A percentile compares a stretch with the other conserved stretches of the same genome.
Evolutionary conservation across 92 coral and sea anemone species (phyloP).

Genomic region (Epizoanthus illoricatus): DNA sequence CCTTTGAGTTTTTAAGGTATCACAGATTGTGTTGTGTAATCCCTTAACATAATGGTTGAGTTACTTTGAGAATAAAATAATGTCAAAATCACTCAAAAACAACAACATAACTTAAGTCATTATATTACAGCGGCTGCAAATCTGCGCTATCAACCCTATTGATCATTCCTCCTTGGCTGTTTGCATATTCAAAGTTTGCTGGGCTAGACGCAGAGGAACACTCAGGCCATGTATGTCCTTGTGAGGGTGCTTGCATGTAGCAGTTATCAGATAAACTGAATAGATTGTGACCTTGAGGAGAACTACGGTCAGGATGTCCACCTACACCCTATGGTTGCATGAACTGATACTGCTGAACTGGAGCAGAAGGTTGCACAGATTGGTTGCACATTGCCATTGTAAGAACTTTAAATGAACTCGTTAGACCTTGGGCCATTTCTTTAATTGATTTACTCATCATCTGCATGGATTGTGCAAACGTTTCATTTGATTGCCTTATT

Average conservation of each 20-base stretch:
- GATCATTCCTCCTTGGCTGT: not conserved
- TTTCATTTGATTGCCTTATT: too few species aligned
- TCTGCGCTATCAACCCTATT: slow-evolving; percentile 8
- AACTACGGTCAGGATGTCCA: too few species aligned
- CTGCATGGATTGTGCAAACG: too few species aligned
- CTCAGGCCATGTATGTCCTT: slow-evolving; percentile 27
- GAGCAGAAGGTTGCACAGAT: too few species aligned
- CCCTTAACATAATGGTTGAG: not conserved
- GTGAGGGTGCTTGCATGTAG: slow-evolving; percentile 20
- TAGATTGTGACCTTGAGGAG: not conserved
- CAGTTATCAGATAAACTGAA: too few species aligned
- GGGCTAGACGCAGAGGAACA: slow-evolving; percentile 17
- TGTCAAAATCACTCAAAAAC: slow-evolving; percentile 3
- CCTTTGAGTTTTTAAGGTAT: not conserved
- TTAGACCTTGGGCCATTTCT: too few species aligned
- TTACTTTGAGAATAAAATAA: not conserved
- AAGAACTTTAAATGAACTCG: too few species aligned
- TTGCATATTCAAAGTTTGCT: slow-evolving; percentile 20
- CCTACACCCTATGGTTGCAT: too few species aligned
- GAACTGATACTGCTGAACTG: too few species aligned
- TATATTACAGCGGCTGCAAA: slow-evolving; percentile 16
- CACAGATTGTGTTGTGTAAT: not conserved
- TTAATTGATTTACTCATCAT: too few species aligned
- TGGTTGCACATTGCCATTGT: too few species aligned
- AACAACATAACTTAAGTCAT: not conserved